Conservation (phyloP, 1,140 invertebrate genomes). For the Dendroctonus valens region DNA sequence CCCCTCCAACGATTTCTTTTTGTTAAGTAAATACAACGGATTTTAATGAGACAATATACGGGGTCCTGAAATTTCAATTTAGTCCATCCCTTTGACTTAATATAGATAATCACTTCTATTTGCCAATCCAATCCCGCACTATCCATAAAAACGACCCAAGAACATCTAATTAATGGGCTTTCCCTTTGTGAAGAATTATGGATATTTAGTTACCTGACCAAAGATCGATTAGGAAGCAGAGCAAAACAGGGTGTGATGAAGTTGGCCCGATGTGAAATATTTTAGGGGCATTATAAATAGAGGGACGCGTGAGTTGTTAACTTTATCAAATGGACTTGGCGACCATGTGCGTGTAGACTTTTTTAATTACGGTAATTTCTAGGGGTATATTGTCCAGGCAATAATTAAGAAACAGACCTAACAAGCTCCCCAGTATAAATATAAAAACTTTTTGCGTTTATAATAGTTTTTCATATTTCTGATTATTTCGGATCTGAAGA, state of each 20-base stretch:
- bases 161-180: too few species aligned
- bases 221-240: constrained; percentile 10
- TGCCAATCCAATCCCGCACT: not conserved
- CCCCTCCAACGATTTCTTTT: too few species aligned
- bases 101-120: not conserved
- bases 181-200: not conserved
- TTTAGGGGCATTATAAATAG: constrained; percentile 25
- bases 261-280: constrained; percentile 11
- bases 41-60: not conserved
- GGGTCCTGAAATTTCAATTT: not conserved
- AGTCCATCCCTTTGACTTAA: not conserved
- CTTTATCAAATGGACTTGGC: constrained; percentile 23
- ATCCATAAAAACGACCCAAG: too few species aligned
- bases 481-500: too few species aligned
- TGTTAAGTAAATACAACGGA: too few species aligned
- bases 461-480: too few species aligned
- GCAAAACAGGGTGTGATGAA: constrained; percentile 16
- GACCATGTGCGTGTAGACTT: constrained; percentile 22
- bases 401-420: too few species aligned
- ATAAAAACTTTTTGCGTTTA: too few species aligned
- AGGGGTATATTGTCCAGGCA: constrained; percentile 18
- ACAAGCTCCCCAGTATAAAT: too few species aligned
- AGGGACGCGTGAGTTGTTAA: constrained; percentile 19
- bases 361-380: constrained; percentile 27
- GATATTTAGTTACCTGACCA: not conserved